phyloP scores from a whole-genome alignment of 2,888 invertebrate species.

The Sialis lutaria region DNA sequence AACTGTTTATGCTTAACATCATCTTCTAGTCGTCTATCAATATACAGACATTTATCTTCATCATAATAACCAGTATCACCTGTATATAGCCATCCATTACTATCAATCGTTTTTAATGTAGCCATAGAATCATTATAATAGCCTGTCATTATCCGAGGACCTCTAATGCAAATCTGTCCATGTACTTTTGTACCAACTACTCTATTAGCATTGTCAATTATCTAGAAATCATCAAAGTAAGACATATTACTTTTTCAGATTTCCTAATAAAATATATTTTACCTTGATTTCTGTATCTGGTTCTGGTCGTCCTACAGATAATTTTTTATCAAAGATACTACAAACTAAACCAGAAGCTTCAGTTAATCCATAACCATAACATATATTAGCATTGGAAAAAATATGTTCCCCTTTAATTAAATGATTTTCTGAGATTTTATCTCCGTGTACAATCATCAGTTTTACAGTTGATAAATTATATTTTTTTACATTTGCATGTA shows the following conservation, averaged over 20 bases:
- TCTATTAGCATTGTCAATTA: neutral
- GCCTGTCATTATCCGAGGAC: neutral
- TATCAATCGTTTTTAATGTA: neutral
- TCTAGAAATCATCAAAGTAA: neutral
- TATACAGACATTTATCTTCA: neutral
- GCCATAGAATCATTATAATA: slow-evolving; percentile 1
- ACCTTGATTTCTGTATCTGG: slow-evolving; percentile 4
- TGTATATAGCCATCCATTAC: slow-evolving; percentile 1
- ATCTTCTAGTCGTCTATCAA: neutral
- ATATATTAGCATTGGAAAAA: neutral
- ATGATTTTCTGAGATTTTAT: neutral
- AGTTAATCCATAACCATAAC: neutral
- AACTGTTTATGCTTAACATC: neutral
- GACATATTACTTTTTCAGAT: neutral
- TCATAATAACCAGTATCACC: slow-evolving; percentile 3
- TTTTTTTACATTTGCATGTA: neutral
- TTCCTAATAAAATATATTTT: neutral
- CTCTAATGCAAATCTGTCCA: slow-evolving; percentile 1
- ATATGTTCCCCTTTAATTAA: neutral
- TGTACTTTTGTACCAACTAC: neutral
- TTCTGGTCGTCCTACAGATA: slow-evolving; percentile 1
- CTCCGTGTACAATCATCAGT: neutral
- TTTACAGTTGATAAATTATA: neutral
- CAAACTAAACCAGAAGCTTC: slow-evolving; percentile 2
- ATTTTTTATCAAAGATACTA: neutral